phyloP scores from a whole-genome alignment of 2,888 invertebrate species.

The Apomyelois bistriatella region DNA sequence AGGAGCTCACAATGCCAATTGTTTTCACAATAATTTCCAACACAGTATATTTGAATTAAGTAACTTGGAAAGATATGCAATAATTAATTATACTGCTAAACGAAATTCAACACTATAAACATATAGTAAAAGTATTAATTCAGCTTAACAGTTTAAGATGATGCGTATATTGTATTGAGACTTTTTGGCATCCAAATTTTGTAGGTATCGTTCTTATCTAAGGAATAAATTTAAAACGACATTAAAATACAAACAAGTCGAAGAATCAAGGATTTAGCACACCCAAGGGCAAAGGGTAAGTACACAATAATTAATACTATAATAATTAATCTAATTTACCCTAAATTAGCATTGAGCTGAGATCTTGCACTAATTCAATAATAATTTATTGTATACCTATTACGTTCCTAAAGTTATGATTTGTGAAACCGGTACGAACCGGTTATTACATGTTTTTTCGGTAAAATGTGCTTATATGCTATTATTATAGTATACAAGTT shows the following conservation, averaged over 20 bases:
- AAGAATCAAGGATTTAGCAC: slow-evolving; percentile 27
- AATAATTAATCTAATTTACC: slow-evolving; percentile 57
- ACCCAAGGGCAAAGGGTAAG: slow-evolving; percentile 64
- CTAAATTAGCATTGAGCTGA: slow-evolving; percentile 78
- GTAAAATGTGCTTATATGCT: background rate
- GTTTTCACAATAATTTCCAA: no score
- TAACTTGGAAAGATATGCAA: no score
- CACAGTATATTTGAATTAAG: no score
- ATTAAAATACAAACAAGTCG: slow-evolving; percentile 22
- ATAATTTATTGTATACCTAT: slow-evolving; percentile 27
- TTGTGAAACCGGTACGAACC: slow-evolving; percentile 15
- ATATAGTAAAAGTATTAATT: no score
- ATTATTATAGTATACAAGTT: slow-evolving; percentile 1
- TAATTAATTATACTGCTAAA: no score
- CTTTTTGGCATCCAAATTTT: background rate
- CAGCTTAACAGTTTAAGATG: no score
- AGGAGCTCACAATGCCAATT: no score
- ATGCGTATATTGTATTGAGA: no score
- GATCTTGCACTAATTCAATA: slow-evolving; percentile 70
- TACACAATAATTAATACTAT: slow-evolving; percentile 63
- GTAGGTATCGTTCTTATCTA: background rate
- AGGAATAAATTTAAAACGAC: slow-evolving; percentile 2
- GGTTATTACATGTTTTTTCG: background rate
- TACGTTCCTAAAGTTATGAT: slow-evolving; percentile 16
- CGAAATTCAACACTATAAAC: no score